phyloP scores from a whole-genome alignment of 1,140 invertebrate species.

The Pseudomyrmex dendroicus region DNA sequence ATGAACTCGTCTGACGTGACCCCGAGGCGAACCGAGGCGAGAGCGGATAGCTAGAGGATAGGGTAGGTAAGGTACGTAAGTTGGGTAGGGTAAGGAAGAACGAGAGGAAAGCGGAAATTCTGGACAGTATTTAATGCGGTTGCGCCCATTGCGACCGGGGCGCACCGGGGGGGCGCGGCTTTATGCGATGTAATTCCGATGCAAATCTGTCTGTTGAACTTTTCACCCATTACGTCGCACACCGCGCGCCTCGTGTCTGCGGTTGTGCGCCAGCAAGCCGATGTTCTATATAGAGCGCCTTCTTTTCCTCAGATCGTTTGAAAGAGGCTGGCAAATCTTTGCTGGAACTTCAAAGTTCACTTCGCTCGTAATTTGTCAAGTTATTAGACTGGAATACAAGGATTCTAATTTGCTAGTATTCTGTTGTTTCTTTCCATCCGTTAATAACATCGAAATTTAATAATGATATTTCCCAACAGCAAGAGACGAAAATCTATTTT shows the following conservation, averaged over 20 bases:
- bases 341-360: neutral
- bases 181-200: slow-evolving; percentile 56
- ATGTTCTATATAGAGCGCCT: no score
- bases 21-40: slow-evolving; percentile 44
- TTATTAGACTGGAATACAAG: no score
- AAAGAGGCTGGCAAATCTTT: neutral
- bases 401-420: no score
- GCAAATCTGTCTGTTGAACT: slow-evolving; percentile 61
- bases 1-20: slow-evolving; percentile 63
- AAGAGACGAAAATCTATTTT: no score
- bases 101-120: slow-evolving; percentile 21
- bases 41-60: neutral
- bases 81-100: neutral
- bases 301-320: neutral
- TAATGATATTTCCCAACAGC: no score
- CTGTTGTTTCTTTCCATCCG: neutral
- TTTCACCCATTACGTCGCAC: slow-evolving; percentile 25
- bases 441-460: no score
- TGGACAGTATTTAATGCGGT: slow-evolving; percentile 66
- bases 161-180: slow-evolving; percentile 21
- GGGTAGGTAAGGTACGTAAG: no score
- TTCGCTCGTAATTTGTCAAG: no score
- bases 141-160: slow-evolving; percentile 10
- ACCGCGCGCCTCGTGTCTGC: neutral
- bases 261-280: neutral